A percentile compares a stretch with the other conserved stretches of the same genome.
phyloP scores from a whole-genome alignment of 2,888 invertebrate genomes.

The Agrochola litura region DNA sequence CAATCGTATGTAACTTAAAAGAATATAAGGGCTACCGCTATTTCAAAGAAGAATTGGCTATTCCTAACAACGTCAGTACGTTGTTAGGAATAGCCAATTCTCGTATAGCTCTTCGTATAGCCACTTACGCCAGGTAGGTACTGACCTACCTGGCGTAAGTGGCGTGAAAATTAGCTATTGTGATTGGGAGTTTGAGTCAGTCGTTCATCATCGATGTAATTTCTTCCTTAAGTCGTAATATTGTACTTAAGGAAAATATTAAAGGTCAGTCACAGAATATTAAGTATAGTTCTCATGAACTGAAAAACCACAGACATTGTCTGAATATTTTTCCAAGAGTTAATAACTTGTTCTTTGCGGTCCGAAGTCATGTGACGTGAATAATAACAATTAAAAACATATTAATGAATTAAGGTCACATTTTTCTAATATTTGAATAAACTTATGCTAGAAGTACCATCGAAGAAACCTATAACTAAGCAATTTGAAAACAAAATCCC shows the following conservation, averaged over 20 bases:
- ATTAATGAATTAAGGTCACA: not conserved
- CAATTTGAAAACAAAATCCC: no score
- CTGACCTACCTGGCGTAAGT: no score
- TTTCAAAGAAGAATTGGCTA: not conserved
- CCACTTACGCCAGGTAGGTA: no score
- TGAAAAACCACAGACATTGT: constrained; percentile 16
- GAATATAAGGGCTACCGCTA: not conserved
- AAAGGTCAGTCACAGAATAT: constrained; percentile 15
- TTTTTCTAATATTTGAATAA: not conserved
- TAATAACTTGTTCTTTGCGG: constrained; percentile 1
- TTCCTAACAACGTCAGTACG: not conserved
- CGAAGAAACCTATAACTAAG: no score
- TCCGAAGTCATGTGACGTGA: not conserved
- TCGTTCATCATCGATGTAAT: not conserved
- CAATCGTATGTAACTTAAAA: not conserved
- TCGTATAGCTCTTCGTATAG: no score
- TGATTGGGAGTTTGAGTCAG: not conserved
- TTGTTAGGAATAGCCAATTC: no score
- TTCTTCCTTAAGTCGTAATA: not conserved
- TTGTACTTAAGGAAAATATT: constrained; percentile 24
- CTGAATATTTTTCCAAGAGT: constrained; percentile 4
- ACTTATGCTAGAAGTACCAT: not conserved
- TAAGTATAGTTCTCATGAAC: constrained; percentile 12
- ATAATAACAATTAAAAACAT: not conserved
- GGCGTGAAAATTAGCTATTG: not conserved